Evolutionary conservation across 2,797 vertebrate species (phyloP).

Genomic region (Sebastes variabilis): DNA sequence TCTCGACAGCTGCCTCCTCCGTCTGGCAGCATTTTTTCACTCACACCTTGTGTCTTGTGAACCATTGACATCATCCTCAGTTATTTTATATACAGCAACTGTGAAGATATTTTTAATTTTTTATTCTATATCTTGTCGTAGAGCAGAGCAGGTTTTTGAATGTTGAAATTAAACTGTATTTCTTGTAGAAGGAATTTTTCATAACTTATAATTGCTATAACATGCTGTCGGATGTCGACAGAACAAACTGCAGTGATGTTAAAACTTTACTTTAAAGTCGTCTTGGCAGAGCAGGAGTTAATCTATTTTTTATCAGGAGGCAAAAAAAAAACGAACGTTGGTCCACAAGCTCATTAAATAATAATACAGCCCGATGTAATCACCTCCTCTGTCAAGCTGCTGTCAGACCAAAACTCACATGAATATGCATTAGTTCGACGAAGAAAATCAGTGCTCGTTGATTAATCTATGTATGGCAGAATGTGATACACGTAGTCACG

Average conservation of each 20-base stretch:
- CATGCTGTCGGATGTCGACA: not conserved
- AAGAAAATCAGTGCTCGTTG: not conserved
- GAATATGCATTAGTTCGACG: not conserved
- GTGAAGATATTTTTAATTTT: not conserved
- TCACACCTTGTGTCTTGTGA: not conserved
- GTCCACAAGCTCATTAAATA: not conserved
- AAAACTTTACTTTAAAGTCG: not conserved
- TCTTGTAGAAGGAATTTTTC: not conserved
- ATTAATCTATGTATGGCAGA: not conserved
- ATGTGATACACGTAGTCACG: not conserved
- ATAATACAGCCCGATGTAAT: not conserved
- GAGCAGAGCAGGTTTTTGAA: not conserved
- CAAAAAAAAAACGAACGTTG: not conserved
- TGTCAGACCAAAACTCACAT: not conserved
- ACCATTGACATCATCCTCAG: not conserved
- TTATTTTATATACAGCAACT: not conserved
- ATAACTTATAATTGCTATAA: not conserved
- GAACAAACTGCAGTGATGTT: not conserved
- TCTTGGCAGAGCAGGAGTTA: not conserved
- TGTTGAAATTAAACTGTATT: not conserved
- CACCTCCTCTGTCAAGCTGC: not conserved
- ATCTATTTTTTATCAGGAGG: not conserved
- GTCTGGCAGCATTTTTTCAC: not conserved
- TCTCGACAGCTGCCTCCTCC: not conserved
- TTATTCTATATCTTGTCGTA: no score